Evolutionary conservation across 2,888 invertebrate species (phyloP).

Genomic region (Drosophila peninsularis): DNA sequence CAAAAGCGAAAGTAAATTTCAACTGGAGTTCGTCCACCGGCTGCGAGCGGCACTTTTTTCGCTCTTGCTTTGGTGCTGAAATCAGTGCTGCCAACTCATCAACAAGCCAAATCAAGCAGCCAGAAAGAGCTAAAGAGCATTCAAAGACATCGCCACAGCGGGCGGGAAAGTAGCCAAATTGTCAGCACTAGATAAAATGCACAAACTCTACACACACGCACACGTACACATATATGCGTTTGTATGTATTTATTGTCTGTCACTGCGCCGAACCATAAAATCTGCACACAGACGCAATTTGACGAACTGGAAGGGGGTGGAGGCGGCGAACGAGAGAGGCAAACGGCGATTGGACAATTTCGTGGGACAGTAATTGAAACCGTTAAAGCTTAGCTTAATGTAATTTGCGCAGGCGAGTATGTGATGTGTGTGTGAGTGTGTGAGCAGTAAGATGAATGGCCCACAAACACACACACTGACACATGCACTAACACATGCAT

Average conservation of each 20-base stretch:
- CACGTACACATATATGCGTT: background rate
- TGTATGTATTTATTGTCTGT: slow-evolving; percentile 6
- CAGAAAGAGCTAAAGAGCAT: too few relatives aligned
- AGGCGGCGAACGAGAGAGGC: background rate
- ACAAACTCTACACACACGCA: background rate
- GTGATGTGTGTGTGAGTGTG: slow-evolving; percentile 18
- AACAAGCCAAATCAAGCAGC: too few relatives aligned
- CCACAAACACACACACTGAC: slow-evolving; percentile 33
- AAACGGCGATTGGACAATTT: slow-evolving; percentile 22
- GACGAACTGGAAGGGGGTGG: background rate
- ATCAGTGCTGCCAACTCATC: too few relatives aligned
- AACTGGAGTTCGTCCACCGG: background rate
- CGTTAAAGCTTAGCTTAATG: slow-evolving; percentile 62
- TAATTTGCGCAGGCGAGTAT: slow-evolving; percentile 36
- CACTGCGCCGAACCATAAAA: slow-evolving; percentile 51
- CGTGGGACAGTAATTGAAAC: slow-evolving; percentile 65
- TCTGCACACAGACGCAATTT: slow-evolving; percentile 47
- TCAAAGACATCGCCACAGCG: too few relatives aligned
- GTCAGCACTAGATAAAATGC: background rate
- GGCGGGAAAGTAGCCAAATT: too few relatives aligned
- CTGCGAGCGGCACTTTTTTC: too few relatives aligned
- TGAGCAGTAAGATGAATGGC: slow-evolving; percentile 40
- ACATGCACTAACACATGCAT: slow-evolving; percentile 43
- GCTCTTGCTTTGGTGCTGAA: too few relatives aligned
- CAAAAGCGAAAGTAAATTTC: background rate